Conservation (phyloP, 2,888 invertebrate species). For the Stenichneumon culpator region DNA sequence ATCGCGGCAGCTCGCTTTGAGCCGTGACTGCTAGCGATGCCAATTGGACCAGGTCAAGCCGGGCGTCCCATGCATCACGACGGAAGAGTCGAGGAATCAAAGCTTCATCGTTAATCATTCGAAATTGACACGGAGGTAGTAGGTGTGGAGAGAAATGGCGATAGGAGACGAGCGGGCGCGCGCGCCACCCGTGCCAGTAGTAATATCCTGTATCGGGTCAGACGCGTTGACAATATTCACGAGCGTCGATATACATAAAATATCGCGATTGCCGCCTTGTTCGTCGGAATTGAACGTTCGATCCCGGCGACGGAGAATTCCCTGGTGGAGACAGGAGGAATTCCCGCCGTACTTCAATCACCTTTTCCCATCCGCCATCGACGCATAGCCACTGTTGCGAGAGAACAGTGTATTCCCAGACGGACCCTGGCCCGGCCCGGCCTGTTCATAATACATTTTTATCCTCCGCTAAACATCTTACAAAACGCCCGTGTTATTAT, state of each 20-base stretch:
- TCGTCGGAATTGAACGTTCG: slow-evolving; percentile 54
- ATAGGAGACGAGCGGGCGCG: slow-evolving; percentile 5
- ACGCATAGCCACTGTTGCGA: slow-evolving; percentile 2
- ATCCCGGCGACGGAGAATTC: slow-evolving; percentile 47
- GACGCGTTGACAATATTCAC: slow-evolving; percentile 6
- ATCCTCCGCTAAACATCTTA: neutral
- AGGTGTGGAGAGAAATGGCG: slow-evolving; percentile 25
- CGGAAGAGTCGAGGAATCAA: slow-evolving; percentile 15
- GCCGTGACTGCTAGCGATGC: neutral
- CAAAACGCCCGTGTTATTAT: neutral
- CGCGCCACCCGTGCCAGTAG: slow-evolving; percentile 41
- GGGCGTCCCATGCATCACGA: neutral
- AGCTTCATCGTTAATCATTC: slow-evolving; percentile 20
- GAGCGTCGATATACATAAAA: slow-evolving; percentile 15
- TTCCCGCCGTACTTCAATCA: slow-evolving; percentile 27
- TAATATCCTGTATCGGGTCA: slow-evolving; percentile 57
- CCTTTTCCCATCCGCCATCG: slow-evolving; percentile 19
- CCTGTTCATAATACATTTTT: slow-evolving; percentile 7
- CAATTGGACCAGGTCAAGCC: neutral
- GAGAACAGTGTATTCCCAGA: slow-evolving; percentile 46
- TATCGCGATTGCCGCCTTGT: slow-evolving; percentile 40
- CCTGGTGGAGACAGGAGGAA: slow-evolving; percentile 22
- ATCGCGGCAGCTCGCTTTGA: neutral
- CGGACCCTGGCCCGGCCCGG: slow-evolving; percentile 33
- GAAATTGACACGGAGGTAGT: neutral